Evolutionary conservation across 2,888 invertebrate genomes (phyloP).

Genomic region (Esperia sulphurella): DNA sequence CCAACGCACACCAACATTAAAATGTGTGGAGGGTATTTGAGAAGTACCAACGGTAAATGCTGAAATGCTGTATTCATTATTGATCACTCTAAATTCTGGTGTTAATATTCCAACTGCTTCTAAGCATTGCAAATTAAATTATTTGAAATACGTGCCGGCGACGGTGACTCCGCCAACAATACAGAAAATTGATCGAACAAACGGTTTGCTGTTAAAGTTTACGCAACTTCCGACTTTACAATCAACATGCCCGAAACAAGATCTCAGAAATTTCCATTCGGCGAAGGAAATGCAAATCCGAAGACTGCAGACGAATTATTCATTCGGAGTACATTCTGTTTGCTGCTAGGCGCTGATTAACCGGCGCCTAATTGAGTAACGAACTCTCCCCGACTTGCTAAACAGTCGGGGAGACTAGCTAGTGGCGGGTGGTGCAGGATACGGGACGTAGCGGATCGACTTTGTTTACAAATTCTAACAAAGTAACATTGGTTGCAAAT

Average conservation of each 20-base stretch:
- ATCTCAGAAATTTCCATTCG: constrained; percentile 6
- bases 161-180: too few species aligned
- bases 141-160: neutral
- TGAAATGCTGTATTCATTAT: too few species aligned
- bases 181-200: neutral
- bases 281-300: constrained; percentile 25
- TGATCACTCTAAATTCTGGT: too few species aligned
- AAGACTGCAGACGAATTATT: constrained; percentile 36
- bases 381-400: constrained; percentile 65
- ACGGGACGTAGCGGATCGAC: constrained; percentile 15
- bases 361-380: constrained; percentile 69
- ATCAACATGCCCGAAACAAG: constrained; percentile 8
- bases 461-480: too few species aligned
- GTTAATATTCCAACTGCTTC: too few species aligned
- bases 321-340: constrained; percentile 61
- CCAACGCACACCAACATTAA: too few species aligned
- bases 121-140: too few species aligned
- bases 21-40: too few species aligned
- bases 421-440: constrained; percentile 14
- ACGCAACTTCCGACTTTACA: neutral
- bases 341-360: constrained; percentile 66
- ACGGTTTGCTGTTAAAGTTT: constrained; percentile 1
- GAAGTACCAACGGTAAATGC: too few species aligned
- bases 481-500: too few species aligned
- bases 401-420: constrained; percentile 44